A percentile compares a stretch with the other conserved stretches of the same genome.
Evolutionary conservation across 2,797 vertebrate genomes (phyloP).

Genomic region (Heterohyrax brucei): DNA sequence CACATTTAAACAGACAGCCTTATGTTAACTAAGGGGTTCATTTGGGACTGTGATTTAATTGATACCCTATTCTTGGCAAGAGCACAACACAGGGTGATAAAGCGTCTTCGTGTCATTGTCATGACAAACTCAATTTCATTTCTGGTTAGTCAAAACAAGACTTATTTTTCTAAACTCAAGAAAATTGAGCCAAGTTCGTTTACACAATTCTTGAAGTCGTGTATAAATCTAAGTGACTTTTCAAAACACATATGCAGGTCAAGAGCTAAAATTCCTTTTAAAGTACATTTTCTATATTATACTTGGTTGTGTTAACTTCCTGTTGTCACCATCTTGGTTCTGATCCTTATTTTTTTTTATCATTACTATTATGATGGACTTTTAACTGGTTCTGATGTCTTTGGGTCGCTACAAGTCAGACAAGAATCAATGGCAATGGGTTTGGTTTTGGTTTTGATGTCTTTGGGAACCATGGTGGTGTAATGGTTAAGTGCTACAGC

Average conservation of each 20-base stretch:
- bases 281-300: constrained; percentile 6
- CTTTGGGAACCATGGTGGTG: too few species aligned
- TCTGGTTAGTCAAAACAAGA: constrained; percentile 17
- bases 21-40: constrained; percentile 7
- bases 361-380: not conserved
- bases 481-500: too few species aligned
- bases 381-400: not conserved
- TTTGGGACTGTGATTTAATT: not conserved
- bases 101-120: not conserved
- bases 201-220: constrained; percentile 1
- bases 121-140: constrained; percentile 38
- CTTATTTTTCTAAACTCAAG: not conserved
- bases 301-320: not conserved
- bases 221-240: constrained; percentile 26
- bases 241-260: not conserved
- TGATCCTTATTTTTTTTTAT: not conserved
- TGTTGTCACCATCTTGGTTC: not conserved
- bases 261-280: constrained; percentile 18
- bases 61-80: constrained; percentile 3
- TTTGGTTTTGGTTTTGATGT: not conserved
- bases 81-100: not conserved
- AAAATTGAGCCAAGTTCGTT: constrained; percentile 40
- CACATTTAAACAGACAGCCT: not conserved
- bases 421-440: not conserved
- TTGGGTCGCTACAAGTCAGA: not conserved